Evolutionary conservation across 1,140 invertebrate species (phyloP), one percentile per base, ranked within the genome.

Genomic region (Homalodisca vitripennis): DNA sequence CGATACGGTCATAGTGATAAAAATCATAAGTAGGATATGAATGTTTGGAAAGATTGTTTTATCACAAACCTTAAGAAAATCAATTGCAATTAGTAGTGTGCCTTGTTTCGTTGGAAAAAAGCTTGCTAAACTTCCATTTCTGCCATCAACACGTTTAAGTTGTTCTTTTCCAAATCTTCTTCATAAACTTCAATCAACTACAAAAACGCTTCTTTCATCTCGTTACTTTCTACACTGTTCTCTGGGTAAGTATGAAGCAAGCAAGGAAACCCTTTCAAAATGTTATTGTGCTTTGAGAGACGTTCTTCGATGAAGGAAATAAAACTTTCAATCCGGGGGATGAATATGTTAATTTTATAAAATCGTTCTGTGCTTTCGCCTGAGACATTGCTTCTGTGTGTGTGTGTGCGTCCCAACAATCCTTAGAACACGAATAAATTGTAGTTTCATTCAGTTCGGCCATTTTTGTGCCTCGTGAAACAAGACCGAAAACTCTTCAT

Each of bases 181-280:
- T n/a, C n/a, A n/a, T n/a, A n/a, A n/a, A n/a, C n/a, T n/a, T n/a
- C n/a, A n/a, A 41, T 41, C 34, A 41, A 17, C 6, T 10, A 10
- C 6, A 10, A 10, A 10, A 41, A 41, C 30, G n/a, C n/a, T n/a
- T n/a, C n/a, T 30, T 62, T 62, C 30, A 26, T 29, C 30, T 30
- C 30, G n/a, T 62, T 62, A 29, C 26, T 62, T 62, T 62, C 57
- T 62, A 22, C 2, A 62, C 57, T n/a, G n/a, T n/a, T n/a, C n/a
- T n/a, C n/a, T n/a, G n/a, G n/a, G n/a, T n/a, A n/a, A n/a, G n/a
- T n/a, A n/a, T n/a, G n/a, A n/a, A n/a, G n/a, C n/a, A n/a, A n/a
- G n/a, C n/a, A n/a, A n/a, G n/a, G n/a, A n/a, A n/a, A n/a, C n/a
- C n/a, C n/a, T n/a, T n/a, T n/a, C n/a, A n/a, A n/a, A n/a, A n/a